Percentiles rank a stretch among this genome's conserved stretches.
phyloP scores from a whole-genome alignment of 2,113 vertebrate genomes.

The Calyptomena viridis region DNA sequence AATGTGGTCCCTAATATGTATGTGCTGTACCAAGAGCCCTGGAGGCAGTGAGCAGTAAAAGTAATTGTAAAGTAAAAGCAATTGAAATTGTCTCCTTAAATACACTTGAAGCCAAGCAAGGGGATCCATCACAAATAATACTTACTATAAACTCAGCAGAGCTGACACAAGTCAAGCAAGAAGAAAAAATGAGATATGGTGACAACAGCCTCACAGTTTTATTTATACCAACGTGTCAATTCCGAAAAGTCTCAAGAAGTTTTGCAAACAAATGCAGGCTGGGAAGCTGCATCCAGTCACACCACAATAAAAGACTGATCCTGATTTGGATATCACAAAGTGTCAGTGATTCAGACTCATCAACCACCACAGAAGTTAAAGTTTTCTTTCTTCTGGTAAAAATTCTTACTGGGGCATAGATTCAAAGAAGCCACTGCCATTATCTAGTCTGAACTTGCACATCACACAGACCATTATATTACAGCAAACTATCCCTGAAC shows the following conservation, averaged over 20 bases:
- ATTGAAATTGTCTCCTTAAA: neutral
- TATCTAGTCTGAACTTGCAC: neutral
- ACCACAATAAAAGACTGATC: neutral
- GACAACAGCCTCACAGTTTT: neutral
- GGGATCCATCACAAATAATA: neutral
- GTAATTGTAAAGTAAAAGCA: neutral
- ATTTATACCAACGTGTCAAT: neutral
- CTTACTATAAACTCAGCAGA: neutral
- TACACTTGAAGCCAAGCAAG: neutral
- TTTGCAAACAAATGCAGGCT: neutral
- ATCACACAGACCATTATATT: neutral
- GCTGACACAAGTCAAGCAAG: neutral
- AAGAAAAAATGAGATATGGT: neutral
- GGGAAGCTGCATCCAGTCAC: neutral
- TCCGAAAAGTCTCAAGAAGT: neutral
- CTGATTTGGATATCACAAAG: neutral
- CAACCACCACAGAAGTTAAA: neutral
- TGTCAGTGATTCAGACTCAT: neutral
- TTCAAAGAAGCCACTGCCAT: neutral
- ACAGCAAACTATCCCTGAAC: neutral
- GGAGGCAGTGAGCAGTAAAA: neutral
- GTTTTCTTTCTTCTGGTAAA: neutral
- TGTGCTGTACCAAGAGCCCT: neutral
- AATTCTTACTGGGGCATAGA: neutral
- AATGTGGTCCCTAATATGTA: neutral